Evolutionary conservation across 2,113 vertebrate species (phyloP).

Genomic region (Motacilla alba): DNA sequence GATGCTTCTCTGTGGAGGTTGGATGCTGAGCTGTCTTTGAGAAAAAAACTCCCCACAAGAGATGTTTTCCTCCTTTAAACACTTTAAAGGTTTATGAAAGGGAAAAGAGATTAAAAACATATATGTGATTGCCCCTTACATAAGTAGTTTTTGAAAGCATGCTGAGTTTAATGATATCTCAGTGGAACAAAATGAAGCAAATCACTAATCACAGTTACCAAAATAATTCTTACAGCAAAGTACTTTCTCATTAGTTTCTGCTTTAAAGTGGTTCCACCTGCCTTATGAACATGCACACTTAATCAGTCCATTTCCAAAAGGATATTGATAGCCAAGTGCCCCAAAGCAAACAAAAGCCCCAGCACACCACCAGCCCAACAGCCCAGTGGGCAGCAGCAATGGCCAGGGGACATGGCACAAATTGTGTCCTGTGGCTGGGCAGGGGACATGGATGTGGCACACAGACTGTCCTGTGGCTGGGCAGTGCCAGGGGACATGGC

Average conservation of each 20-base stretch:
- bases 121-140: background rate
- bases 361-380: background rate
- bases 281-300: background rate
- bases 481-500: background rate
- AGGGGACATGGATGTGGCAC: background rate
- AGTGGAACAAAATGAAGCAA: background rate
- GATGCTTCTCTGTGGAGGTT: background rate
- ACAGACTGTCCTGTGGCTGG: too few relatives aligned
- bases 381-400: background rate
- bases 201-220: background rate
- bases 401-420: background rate
- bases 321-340: background rate
- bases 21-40: background rate
- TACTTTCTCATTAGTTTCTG: background rate
- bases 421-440: background rate
- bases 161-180: slow-evolving; percentile 6
- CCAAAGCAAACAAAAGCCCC: background rate
- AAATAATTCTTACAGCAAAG: background rate
- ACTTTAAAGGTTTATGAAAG: background rate
- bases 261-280: background rate
- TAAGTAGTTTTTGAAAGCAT: background rate
- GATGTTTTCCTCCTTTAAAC: background rate
- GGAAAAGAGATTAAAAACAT: slow-evolving; percentile 29
- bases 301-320: background rate
- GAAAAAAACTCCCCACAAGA: background rate